These are phyloP conservation scores for Brachyptera risi DNA, from an alignment of 2,888 invertebrate genomes.

Conservation along the genomic window DNA sequence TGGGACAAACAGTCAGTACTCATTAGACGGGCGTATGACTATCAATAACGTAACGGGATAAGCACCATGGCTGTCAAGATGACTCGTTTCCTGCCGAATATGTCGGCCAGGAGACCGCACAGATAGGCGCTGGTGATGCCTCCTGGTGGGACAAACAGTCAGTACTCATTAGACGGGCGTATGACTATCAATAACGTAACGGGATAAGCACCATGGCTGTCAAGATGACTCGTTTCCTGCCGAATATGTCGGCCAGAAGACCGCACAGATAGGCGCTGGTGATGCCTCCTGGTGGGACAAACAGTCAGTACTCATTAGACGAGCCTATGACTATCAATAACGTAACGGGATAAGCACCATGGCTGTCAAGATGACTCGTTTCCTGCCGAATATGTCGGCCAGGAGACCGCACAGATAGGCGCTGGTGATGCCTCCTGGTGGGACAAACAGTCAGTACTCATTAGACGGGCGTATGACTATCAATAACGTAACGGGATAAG, in stretches of 20 bases:
- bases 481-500: no score
- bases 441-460: no score
- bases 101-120: constrained; percentile 78
- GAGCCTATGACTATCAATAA: no score
- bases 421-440: constrained; percentile 63
- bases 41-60: no score
- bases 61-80: constrained; percentile 53
- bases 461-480: no score
- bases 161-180: no score
- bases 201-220: constrained; percentile 52
- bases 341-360: no score
- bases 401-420: constrained; percentile 77
- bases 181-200: no score
- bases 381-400: constrained; percentile 70
- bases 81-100: constrained; percentile 61
- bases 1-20: no score
- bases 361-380: constrained; percentile 55
- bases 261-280: constrained; percentile 78
- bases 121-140: constrained; percentile 70
- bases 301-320: no score
- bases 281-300: constrained; percentile 61
- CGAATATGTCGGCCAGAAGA: constrained; percentile 68
- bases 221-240: constrained; percentile 58
- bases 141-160: no score
- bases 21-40: no score